Conservation (phyloP, 2,797 vertebrate genomes). For the Phoebastria nigripes region DNA sequence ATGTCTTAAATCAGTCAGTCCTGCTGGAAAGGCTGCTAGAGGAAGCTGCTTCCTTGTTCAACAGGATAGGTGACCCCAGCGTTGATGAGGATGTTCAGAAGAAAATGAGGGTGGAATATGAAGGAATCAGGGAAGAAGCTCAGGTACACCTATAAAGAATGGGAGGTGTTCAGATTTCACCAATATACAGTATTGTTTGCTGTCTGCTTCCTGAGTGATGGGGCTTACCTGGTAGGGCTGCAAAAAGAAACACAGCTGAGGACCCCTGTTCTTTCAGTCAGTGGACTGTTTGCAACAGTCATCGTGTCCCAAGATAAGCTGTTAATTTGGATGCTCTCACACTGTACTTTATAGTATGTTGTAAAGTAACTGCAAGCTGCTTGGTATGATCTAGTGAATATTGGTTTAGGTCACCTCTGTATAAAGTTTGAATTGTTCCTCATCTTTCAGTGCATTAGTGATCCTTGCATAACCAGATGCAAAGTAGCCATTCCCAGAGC, state of each 20-base stretch:
- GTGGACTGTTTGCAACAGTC: background rate
- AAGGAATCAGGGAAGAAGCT: slow-evolving; percentile 76
- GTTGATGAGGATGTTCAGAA: slow-evolving; percentile 82
- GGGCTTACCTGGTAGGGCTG: background rate
- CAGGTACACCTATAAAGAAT: slow-evolving; percentile 75
- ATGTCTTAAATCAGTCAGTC: slow-evolving; percentile 78
- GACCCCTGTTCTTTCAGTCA: background rate
- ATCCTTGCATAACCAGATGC: background rate
- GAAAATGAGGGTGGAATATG: slow-evolving; percentile 82
- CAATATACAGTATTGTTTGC: background rate
- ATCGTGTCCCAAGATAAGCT: background rate
- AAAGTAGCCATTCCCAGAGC: background rate
- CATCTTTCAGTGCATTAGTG: background rate
- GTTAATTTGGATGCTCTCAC: background rate
- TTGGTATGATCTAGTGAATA: background rate
- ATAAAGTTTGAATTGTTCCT: background rate
- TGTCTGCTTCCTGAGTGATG: background rate
- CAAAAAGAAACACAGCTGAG: background rate
- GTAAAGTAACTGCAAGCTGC: background rate
- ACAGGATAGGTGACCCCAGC: slow-evolving; percentile 86
- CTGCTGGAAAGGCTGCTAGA: slow-evolving; percentile 89
- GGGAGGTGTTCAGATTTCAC: background rate
- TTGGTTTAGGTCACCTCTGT: background rate
- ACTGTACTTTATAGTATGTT: background rate
- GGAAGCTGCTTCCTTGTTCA: slow-evolving; percentile 83